Percentiles rank a stretch among this genome's conserved stretches.
Conservation (phyloP, 2,797 vertebrate species). For the Austrolebias charrua region DNA sequence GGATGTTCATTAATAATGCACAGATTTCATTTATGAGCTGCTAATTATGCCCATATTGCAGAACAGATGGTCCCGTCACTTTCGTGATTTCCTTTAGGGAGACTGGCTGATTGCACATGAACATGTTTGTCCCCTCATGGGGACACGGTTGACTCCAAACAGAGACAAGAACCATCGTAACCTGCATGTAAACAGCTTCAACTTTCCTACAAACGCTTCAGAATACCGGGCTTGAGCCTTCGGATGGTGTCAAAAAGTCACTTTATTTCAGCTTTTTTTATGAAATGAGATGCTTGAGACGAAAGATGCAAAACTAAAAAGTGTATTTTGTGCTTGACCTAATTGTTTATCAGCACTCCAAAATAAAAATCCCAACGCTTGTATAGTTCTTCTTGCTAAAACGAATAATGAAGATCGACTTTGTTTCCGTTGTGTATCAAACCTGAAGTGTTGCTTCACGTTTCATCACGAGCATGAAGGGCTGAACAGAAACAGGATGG, state of each 20-base stretch:
- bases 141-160: slow-evolving; percentile 22
- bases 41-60: slow-evolving; percentile 60
- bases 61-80: slow-evolving; percentile 60
- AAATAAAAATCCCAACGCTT: too few species aligned
- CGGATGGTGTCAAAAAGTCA: neutral
- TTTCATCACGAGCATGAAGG: slow-evolving; percentile 23
- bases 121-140: slow-evolving; percentile 39
- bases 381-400: too few species aligned
- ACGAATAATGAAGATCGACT: too few species aligned
- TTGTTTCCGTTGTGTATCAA: neutral
- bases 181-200: slow-evolving; percentile 19
- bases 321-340: neutral
- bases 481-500: slow-evolving; percentile 28
- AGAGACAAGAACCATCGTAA: slow-evolving; percentile 32
- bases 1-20: slow-evolving; percentile 38
- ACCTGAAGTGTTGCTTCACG: slow-evolving; percentile 19
- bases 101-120: slow-evolving; percentile 43
- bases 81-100: slow-evolving; percentile 47
- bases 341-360: too few species aligned
- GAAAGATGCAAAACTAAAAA: slow-evolving; percentile 1
- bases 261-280: neutral
- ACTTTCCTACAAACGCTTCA: neutral
- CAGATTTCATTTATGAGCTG: slow-evolving; percentile 50
- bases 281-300: too few species aligned
- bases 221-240: neutral